These are phyloP conservation scores for Cryptus armator DNA, from an alignment of 2,888 invertebrate species.

Conservation along the genomic window DNA sequence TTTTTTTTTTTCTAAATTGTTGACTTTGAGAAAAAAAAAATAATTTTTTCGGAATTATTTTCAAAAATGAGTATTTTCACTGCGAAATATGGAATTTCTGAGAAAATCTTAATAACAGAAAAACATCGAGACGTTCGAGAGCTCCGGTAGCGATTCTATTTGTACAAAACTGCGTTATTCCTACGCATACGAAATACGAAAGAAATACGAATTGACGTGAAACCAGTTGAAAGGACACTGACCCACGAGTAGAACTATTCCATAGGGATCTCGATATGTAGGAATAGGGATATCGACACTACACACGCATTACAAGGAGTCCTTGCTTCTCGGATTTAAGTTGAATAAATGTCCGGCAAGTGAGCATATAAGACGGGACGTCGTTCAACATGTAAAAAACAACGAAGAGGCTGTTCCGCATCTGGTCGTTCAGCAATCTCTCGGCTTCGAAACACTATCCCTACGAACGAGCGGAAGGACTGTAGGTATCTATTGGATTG, in stretches of 20 bases:
- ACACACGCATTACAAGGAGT: not conserved
- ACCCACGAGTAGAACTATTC: not conserved
- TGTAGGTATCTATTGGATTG: slow-evolving; percentile 2
- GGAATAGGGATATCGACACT: slow-evolving; percentile 23
- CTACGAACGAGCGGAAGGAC: slow-evolving; percentile 13
- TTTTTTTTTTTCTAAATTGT: not conserved
- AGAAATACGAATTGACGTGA: slow-evolving; percentile 23
- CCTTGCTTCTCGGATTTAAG: not conserved
- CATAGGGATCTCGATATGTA: not conserved
- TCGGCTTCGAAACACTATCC: slow-evolving; percentile 7
- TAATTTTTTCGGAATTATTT: too few species aligned
- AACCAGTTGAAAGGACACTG: slow-evolving; percentile 38
- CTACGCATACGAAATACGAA: not conserved
- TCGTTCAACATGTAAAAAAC: not conserved
- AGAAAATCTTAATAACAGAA: not conserved
- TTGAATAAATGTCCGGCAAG: not conserved
- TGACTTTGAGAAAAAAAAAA: not conserved
- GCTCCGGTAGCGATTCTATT: not conserved
- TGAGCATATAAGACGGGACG: too few species aligned
- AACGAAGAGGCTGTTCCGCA: not conserved
- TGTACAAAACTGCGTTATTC: not conserved
- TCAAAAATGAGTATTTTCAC: too few species aligned
- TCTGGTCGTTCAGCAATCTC: not conserved
- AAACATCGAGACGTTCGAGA: not conserved
- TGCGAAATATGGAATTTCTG: not conserved